Evolutionary conservation across 2,797 vertebrate species (phyloP).

Genomic region (Anguilla anguilla): DNA sequence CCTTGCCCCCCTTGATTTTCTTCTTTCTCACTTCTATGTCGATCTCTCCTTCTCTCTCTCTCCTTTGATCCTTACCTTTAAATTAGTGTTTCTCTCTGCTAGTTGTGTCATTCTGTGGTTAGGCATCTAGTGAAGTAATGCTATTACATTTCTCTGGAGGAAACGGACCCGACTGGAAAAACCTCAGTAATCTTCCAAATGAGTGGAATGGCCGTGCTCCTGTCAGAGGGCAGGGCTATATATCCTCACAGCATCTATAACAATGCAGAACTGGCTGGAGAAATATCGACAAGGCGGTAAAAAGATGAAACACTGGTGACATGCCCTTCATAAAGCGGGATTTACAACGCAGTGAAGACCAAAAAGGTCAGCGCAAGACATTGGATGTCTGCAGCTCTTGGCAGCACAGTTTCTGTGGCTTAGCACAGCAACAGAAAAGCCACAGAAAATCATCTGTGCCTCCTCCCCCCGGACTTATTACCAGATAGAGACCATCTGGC

Average conservation of each 20-base stretch:
- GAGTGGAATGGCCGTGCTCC: neutral
- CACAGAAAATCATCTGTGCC: neutral
- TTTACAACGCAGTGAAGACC: neutral
- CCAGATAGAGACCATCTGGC: neutral
- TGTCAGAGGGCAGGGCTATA: neutral
- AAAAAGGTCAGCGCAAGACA: neutral
- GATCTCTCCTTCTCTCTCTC: neutral
- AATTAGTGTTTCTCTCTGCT: neutral
- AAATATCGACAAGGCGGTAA: neutral
- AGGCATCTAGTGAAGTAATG: neutral
- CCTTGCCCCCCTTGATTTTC: neutral
- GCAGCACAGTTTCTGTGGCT: neutral
- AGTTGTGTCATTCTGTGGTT: neutral
- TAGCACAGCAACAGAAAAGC: neutral
- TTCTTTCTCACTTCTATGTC: neutral
- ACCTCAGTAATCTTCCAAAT: neutral
- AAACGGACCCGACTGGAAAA: neutral
- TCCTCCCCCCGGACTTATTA: neutral
- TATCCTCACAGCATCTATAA: neutral
- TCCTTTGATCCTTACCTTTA: neutral
- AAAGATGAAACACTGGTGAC: slow-evolving; percentile 1
- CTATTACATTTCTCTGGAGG: neutral
- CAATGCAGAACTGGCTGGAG: neutral
- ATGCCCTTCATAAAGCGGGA: neutral
- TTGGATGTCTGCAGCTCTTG: neutral